Base-by-base conservation (phyloP, 2,888 invertebrate species). In the Lissonota sp. region DNA sequence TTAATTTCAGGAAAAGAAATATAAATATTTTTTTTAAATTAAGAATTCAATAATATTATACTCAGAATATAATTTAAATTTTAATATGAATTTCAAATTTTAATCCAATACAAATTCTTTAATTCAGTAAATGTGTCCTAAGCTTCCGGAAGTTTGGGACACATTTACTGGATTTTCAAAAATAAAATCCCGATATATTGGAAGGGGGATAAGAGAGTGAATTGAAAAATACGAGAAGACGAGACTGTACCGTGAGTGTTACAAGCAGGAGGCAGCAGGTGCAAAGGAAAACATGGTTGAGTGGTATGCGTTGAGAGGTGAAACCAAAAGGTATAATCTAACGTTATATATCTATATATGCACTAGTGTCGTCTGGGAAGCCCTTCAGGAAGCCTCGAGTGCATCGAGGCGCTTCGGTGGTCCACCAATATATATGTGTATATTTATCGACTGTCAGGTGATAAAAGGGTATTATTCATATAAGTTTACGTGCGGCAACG, bases 321-420 rank as follows among this genome's bases (percentile, higher is more conserved):
- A 73, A 78, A 72, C 70, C 67, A 76, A 67, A 53, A 73, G 67
- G 74, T 82, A 63, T 44, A 55, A 67, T 72, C 53, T 42, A 39
- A 46, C 16, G 37, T 39, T 44, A 26, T 60, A 62, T 63, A 39
- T 37, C 7, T 60, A 79, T 67, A 82, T 53, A 44, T 77, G 60
- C 67, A 71, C 10, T 16, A 57, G 60, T 51, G 49, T 64, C 55
- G 76, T 46, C 49, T 69, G 80, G 82, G 86, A 86, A 86, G 80
- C 81, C 85, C 80, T 80, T 80, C 79, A 82, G 78, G 83, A 79
- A 85, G 79, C 78, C 57, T 69, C 46, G 77, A 72, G 77, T 66
- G 74, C 80, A 79, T 77, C 74, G 80, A 77, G 78, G 49, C 78
- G 74, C 83, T 79, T 58, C 75, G 80, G 80, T 79, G 78, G 74